Conservation (phyloP, 2,113 vertebrate species). For the Pteropus alecto region DNA sequence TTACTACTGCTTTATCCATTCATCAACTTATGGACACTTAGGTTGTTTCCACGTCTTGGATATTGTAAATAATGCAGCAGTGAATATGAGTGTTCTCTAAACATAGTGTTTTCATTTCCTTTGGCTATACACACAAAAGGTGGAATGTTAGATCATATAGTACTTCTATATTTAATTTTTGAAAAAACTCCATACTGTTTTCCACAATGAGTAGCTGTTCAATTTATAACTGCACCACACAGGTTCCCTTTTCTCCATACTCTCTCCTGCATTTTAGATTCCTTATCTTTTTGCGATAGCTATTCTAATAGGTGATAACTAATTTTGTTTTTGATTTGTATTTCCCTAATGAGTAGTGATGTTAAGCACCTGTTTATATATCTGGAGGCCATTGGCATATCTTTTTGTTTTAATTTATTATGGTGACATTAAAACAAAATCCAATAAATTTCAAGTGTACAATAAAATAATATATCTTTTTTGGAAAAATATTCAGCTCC, state of each 20-base stretch:
- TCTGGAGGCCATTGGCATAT: not conserved
- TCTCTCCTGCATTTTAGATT: not conserved
- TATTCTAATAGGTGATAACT: too few species aligned
- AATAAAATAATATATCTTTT: too few species aligned
- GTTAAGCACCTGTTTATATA: not conserved
- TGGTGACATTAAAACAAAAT: too few species aligned
- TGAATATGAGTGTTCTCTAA: not conserved
- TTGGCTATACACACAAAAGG: not conserved
- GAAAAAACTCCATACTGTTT: not conserved
- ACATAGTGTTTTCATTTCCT: not conserved
- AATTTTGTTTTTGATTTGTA: too few species aligned
- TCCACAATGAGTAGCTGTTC: not conserved
- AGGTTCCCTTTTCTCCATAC: not conserved
- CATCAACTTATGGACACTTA: not conserved
- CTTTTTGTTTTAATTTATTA: not conserved
- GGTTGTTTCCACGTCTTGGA: not conserved
- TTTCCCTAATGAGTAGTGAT: not conserved
- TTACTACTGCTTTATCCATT: not conserved
- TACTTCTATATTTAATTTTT: too few species aligned
- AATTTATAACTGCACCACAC: not conserved
- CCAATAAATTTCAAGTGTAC: too few species aligned
- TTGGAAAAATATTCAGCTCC: not conserved
- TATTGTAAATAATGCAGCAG: not conserved
- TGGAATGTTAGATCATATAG: not conserved
- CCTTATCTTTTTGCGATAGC: not conserved